Evolutionary conservation across 1,140 invertebrate species (phyloP).

Genomic region (Drosophila gunungcola): DNA sequence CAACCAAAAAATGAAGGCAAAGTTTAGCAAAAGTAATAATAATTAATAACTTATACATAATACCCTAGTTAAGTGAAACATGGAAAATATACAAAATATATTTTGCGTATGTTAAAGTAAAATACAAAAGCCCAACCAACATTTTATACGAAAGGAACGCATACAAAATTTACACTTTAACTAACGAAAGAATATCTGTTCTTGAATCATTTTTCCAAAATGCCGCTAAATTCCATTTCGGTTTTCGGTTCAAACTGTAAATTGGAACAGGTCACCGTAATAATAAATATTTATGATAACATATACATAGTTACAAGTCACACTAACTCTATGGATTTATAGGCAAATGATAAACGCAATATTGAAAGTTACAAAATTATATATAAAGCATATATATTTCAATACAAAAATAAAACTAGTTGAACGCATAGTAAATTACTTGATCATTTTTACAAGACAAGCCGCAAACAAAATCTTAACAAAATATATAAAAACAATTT

Average conservation of each 20-base stretch:
- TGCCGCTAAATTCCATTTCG: constrained; percentile 33
- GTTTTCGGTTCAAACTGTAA: constrained; percentile 34
- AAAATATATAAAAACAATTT: constrained; percentile 22
- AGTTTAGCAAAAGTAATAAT: constrained; percentile 69
- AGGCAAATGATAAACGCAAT: constrained; percentile 59
- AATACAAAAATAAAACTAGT: constrained; percentile 57
- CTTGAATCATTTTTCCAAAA: constrained; percentile 43
- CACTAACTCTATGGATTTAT: constrained; percentile 54
- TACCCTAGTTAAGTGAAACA: constrained; percentile 53
- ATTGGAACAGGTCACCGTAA: constrained; percentile 23
- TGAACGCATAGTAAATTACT: constrained; percentile 60
- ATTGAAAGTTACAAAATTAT: constrained; percentile 58
- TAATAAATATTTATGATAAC: constrained; percentile 38
- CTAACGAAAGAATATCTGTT: constrained; percentile 37
- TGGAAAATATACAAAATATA: constrained; percentile 76
- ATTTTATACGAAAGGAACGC: constrained; percentile 65
- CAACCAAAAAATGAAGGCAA: constrained; percentile 40
- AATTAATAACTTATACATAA: constrained; percentile 61
- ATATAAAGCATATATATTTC: constrained; percentile 46
- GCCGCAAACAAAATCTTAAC: constrained; percentile 22
- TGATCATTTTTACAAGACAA: constrained; percentile 52
- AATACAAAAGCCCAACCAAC: constrained; percentile 52
- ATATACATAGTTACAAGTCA: constrained; percentile 51
- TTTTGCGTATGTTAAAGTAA: constrained; percentile 74
- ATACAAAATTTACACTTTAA: constrained; percentile 64